A percentile compares a stretch with the other conserved stretches of the same genome.
Conservation (phyloP, 2,888 invertebrate species). For the Podotricha telesiphe region DNA sequence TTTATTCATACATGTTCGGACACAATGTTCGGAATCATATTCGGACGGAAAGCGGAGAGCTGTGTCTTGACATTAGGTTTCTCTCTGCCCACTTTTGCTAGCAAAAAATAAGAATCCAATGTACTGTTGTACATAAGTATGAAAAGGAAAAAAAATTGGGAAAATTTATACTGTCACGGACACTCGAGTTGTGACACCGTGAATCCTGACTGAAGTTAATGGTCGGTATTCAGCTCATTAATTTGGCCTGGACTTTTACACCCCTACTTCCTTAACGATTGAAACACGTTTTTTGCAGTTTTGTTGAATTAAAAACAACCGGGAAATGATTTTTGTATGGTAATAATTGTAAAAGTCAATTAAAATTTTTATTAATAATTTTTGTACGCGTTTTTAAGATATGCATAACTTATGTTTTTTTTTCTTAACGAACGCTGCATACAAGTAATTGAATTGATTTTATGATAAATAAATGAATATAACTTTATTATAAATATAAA, state of each 20-base stretch:
- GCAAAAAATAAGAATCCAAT: not conserved
- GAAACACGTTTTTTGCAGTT: conserved; percentile 4
- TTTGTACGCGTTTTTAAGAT: too few species aligned
- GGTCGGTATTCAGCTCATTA: conserved; percentile 32
- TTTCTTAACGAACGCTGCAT: too few species aligned
- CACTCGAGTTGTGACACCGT: conserved; percentile 54
- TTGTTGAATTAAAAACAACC: not conserved
- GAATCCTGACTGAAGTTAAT: conserved; percentile 51
- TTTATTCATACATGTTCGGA: too few species aligned
- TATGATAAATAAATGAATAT: too few species aligned
- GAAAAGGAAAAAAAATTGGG: not conserved
- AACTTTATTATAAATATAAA: too few species aligned
- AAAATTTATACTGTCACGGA: conserved; percentile 28
- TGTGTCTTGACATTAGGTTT: too few species aligned
- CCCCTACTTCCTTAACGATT: conserved; percentile 21
- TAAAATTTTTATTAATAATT: too few species aligned
- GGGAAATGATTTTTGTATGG: not conserved
- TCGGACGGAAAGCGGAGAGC: too few species aligned
- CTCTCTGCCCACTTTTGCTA: not conserved
- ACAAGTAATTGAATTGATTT: too few species aligned
- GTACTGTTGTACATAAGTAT: not conserved
- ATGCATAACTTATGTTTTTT: too few species aligned
- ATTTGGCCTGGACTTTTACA: conserved; percentile 26
- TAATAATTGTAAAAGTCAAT: too few species aligned
- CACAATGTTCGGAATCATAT: too few species aligned